Evolutionary conservation across 2,888 invertebrate genomes (phyloP).

Genomic region (Perizoma affinitatum): DNA sequence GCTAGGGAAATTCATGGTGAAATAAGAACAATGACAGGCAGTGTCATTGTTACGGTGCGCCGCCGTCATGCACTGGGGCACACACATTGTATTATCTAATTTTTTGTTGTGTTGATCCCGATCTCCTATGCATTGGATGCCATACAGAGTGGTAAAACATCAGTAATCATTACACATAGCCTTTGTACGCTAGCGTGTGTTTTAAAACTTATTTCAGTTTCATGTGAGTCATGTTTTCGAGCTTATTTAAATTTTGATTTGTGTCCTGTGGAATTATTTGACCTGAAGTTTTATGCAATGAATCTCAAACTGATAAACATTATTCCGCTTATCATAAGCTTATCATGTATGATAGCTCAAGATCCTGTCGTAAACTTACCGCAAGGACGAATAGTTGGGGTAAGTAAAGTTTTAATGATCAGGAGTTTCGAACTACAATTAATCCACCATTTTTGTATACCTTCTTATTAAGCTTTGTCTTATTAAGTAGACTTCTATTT

Average conservation of each 20-base stretch:
- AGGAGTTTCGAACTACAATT: too few relatives aligned
- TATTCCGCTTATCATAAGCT: constrained; percentile 19
- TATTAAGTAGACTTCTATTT: background rate
- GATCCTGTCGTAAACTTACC: constrained; percentile 81
- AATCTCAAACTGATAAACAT: constrained; percentile 3
- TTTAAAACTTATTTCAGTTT: background rate
- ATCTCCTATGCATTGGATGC: constrained; percentile 34
- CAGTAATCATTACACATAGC: constrained; percentile 46
- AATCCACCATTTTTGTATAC: too few relatives aligned
- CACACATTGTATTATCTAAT: constrained; percentile 73
- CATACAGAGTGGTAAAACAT: constrained; percentile 52
- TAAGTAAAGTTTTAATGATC: constrained; percentile 58
- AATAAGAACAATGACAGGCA: constrained; percentile 71
- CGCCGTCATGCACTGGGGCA: constrained; percentile 70
- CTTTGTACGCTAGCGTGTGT: constrained; percentile 14
- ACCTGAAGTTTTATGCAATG: constrained; percentile 6
- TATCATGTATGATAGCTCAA: constrained; percentile 55
- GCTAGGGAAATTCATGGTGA: constrained; percentile 46
- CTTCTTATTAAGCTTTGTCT: too few relatives aligned
- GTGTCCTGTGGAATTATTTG: background rate
- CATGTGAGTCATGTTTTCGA: background rate
- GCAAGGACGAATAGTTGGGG: constrained; percentile 85
- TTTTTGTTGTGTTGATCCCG: constrained; percentile 63
- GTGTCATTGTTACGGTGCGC: constrained; percentile 62
- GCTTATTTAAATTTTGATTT: background rate